Evolutionary conservation across 2,113 vertebrate species (phyloP).

Genomic region (Ailuropoda melanoleuca): DNA sequence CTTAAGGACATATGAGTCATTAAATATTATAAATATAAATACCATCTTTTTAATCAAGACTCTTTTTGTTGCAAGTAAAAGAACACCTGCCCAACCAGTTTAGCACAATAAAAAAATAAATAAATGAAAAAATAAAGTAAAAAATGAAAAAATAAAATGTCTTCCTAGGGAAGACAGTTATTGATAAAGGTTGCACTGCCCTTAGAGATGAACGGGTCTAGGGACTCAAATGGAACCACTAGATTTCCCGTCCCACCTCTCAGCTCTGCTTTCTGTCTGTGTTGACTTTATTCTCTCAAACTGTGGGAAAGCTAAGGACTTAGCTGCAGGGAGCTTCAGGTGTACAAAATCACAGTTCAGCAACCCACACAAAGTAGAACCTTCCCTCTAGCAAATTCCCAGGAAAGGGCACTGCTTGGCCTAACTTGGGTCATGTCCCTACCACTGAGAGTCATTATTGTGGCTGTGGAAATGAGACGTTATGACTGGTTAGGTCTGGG

Average conservation of each 20-base stretch:
- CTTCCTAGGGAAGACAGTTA: background rate
- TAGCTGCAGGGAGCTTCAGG: background rate
- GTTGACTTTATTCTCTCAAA: background rate
- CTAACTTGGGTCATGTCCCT: background rate
- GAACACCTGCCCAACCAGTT: background rate
- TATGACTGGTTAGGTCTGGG: background rate
- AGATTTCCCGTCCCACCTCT: background rate
- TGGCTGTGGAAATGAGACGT: background rate
- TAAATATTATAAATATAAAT: constrained; percentile 21
- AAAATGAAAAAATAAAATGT: background rate
- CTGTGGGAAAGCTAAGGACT: background rate
- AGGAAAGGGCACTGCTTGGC: background rate
- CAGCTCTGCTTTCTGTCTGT: background rate
- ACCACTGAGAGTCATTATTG: background rate
- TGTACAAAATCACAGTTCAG: background rate
- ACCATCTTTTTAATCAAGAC: background rate
- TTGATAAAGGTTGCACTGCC: background rate
- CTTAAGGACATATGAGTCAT: background rate
- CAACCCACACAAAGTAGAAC: background rate
- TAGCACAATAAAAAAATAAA: background rate
- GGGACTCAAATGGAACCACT: background rate
- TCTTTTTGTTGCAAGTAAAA: background rate
- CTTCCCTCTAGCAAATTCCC: background rate
- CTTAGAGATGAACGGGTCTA: background rate
- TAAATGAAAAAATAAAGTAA: background rate